Conservation (phyloP, 2,888 invertebrate species). For the Trachelus troglodyta region DNA sequence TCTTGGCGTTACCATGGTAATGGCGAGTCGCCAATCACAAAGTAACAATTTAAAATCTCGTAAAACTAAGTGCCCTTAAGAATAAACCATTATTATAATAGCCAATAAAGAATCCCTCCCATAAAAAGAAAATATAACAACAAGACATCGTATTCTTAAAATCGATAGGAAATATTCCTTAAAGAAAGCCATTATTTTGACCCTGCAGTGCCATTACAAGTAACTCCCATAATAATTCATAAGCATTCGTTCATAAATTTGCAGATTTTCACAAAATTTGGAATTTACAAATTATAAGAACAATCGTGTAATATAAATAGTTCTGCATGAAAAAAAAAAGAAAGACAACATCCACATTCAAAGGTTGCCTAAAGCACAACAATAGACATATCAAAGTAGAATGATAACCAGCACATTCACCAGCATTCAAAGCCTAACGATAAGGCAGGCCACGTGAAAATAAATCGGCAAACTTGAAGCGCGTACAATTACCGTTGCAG, state of each 20-base stretch:
- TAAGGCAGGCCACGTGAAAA: conserved; percentile 31
- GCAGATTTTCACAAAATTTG: neutral
- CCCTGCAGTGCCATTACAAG: neutral
- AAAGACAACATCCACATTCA: neutral
- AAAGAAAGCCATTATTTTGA: neutral
- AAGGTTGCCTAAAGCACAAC: neutral
- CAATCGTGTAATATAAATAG: neutral
- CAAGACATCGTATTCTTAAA: neutral
- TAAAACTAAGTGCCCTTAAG: neutral
- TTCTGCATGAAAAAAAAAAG: neutral
- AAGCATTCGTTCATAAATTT: neutral
- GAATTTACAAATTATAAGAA: neutral
- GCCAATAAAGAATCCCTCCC: neutral
- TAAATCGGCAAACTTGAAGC: conserved; percentile 55
- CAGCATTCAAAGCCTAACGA: neutral
- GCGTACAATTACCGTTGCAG: conserved; percentile 58
- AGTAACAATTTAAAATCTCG: neutral
- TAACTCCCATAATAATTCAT: neutral
- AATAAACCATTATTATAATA: neutral
- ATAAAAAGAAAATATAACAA: neutral
- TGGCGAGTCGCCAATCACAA: neutral
- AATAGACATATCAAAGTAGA: neutral
- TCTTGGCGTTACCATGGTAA: neutral
- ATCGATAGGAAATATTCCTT: neutral
- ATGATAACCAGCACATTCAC: neutral